These are phyloP conservation scores for Leptodactylus fallax DNA, from an alignment of 2,797 vertebrate species.

Conservation along the genomic window DNA sequence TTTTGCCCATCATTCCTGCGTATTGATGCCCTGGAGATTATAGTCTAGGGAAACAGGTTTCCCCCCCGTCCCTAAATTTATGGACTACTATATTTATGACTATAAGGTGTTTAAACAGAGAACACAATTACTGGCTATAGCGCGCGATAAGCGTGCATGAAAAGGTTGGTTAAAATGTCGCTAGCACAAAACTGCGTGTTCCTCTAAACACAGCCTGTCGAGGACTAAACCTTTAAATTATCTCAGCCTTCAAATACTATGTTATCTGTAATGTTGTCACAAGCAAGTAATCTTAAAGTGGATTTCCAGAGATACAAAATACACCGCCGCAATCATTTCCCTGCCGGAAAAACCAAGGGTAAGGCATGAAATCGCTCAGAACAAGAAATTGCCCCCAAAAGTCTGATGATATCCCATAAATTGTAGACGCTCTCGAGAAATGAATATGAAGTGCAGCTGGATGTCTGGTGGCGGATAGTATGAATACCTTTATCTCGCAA, in stretches of 20 bases:
- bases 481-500: conserved; percentile 80
- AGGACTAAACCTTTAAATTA: conserved; percentile 56
- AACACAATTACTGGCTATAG: conserved; percentile 4
- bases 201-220: conserved; percentile 38
- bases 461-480: conserved; percentile 75
- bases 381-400: conserved; percentile 70
- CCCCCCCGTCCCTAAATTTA: neutral
- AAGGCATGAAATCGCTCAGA: conserved; percentile 67
- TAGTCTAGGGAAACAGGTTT: neutral
- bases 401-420: conserved; percentile 73
- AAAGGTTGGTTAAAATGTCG: conserved; percentile 47
- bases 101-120: conserved; percentile 21
- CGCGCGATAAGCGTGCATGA: conserved; percentile 11
- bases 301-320: conserved; percentile 62
- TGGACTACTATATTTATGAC: neutral
- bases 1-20: too few relatives aligned
- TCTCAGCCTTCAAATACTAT: conserved; percentile 59
- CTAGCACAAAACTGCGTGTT: neutral
- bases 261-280: conserved; percentile 62
- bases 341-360: conserved; percentile 65
- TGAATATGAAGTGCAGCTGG: conserved; percentile 78
- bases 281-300: conserved; percentile 64
- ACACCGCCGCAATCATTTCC: conserved; percentile 64
- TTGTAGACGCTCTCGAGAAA: conserved; percentile 72
- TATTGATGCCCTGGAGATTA: neutral